phyloP scores from a whole-genome alignment of 1,140 invertebrate genomes.

The Lasaia peninsularis region DNA sequence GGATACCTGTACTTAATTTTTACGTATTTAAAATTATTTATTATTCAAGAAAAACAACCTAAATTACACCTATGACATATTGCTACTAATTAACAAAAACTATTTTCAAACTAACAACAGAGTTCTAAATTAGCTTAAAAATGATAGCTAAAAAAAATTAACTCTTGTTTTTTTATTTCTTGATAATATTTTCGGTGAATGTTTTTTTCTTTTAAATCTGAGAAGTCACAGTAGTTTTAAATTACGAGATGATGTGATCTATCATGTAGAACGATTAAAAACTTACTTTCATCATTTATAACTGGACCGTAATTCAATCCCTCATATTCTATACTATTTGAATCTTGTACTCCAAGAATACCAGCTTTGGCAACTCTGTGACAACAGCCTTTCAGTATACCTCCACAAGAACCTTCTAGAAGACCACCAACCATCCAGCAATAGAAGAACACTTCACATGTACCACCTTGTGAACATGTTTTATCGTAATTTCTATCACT shows the following conservation, averaged over 20 bases:
- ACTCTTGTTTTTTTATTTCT: too few species aligned
- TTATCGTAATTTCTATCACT: conserved; percentile 70
- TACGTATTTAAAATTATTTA: too few species aligned
- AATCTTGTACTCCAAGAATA: conserved; percentile 80
- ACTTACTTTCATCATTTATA: conserved; percentile 87
- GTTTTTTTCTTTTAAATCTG: not conserved
- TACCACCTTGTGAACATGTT: conserved; percentile 83
- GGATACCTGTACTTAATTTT: too few species aligned
- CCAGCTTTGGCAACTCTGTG: conserved; percentile 86
- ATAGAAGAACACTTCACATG: conserved; percentile 94
- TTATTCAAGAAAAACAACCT: too few species aligned
- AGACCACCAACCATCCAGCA: conserved; percentile 94
- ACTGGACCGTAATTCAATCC: conserved; percentile 81
- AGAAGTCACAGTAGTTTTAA: not conserved
- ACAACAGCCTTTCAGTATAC: conserved; percentile 92
- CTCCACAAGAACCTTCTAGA: conserved; percentile 90
- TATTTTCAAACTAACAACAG: too few species aligned
- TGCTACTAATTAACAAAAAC: too few species aligned
- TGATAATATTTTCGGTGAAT: not conserved
- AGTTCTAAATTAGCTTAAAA: too few species aligned
- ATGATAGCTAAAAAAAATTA: too few species aligned
- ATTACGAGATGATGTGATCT: conserved; percentile 41
- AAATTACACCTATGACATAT: too few species aligned
- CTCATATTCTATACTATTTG: conserved; percentile 65
- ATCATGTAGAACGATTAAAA: conserved; percentile 19